Percentiles rank a stretch among this genome's conserved stretches.
Conservation (phyloP, 2,888 invertebrate genomes). For the Timandra comae region DNA sequence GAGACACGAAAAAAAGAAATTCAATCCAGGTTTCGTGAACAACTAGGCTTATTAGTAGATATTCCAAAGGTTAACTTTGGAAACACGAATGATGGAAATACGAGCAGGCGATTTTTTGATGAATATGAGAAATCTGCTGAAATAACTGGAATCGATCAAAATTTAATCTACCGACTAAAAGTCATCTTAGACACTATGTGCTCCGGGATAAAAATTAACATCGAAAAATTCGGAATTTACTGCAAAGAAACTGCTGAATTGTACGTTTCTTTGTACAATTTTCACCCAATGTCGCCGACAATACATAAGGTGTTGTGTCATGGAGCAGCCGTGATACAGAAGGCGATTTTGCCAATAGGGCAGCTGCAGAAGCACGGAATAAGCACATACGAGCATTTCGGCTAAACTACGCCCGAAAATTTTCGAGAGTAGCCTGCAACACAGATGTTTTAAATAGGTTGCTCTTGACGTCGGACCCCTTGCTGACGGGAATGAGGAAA, state of each 20-base stretch:
- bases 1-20: constrained; percentile 14
- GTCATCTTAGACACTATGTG: constrained; percentile 13
- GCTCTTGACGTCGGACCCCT: constrained; percentile 8
- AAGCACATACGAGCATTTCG: constrained; percentile 11
- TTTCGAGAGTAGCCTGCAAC: constrained; percentile 5
- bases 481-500: neutral
- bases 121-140: constrained; percentile 16
- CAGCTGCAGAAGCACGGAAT: constrained; percentile 16
- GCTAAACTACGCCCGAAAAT: constrained; percentile 9
- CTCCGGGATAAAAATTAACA: constrained; percentile 8
- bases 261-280: neutral
- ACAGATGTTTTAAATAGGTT: constrained; percentile 11
- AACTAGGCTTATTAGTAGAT: constrained; percentile 23
- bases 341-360: constrained; percentile 12
- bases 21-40: constrained; percentile 11
- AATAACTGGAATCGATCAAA: constrained; percentile 27
- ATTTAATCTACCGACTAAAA: constrained; percentile 14
- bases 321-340: constrained; percentile 6
- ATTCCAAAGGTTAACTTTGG: constrained; percentile 28
- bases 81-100: constrained; percentile 32
- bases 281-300: constrained; percentile 10
- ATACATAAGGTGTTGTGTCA: constrained; percentile 4
- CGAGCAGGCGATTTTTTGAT: constrained; percentile 23
- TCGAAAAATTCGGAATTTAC: constrained; percentile 7
- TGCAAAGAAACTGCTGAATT: constrained; percentile 9